phyloP scores from a whole-genome alignment of 2,888 invertebrate species.

The Xanthorhoe designata region DNA sequence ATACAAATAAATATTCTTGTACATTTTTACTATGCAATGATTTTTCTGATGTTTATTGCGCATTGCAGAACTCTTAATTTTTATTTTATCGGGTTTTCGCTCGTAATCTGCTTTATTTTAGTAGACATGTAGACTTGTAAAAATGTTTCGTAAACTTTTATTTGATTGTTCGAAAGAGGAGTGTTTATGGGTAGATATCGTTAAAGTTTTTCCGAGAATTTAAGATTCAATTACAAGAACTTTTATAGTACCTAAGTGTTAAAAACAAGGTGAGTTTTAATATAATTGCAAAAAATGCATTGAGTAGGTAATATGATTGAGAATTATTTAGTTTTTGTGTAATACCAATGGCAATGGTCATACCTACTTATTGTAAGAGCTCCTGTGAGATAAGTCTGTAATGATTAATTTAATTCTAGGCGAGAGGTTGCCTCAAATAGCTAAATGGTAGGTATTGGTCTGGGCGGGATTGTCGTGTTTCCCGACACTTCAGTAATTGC shows the following conservation, averaged over 20 bases:
- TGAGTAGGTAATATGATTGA: not conserved
- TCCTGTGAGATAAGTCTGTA: not conserved
- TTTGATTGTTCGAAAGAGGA: conserved; percentile 46
- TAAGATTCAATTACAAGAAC: not conserved
- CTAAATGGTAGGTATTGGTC: conserved; percentile 21
- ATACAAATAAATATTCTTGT: too few relatives aligned
- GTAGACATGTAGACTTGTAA: conserved; percentile 26
- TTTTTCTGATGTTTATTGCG: not conserved
- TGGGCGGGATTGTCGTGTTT: conserved; percentile 15
- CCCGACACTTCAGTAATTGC: conserved; percentile 40
- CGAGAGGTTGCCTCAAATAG: conserved; percentile 13
- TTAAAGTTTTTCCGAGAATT: conserved; percentile 34
- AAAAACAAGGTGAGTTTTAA: too few relatives aligned
- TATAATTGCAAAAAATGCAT: too few relatives aligned
- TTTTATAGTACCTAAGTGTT: too few relatives aligned
- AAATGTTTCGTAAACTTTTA: conserved; percentile 50
- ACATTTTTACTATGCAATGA: not conserved
- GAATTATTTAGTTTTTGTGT: not conserved
- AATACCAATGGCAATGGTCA: not conserved
- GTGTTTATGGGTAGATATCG: conserved; percentile 27
- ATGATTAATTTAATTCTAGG: conserved; percentile 9
- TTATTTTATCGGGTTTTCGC: conserved; percentile 11
- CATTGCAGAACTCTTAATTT: not conserved
- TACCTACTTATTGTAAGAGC: not conserved
- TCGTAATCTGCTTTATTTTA: conserved; percentile 12